These are phyloP conservation scores for Desmophyllum pertusum DNA, from an alignment of 92 coral and sea anemone species.

Conservation along the genomic window DNA sequence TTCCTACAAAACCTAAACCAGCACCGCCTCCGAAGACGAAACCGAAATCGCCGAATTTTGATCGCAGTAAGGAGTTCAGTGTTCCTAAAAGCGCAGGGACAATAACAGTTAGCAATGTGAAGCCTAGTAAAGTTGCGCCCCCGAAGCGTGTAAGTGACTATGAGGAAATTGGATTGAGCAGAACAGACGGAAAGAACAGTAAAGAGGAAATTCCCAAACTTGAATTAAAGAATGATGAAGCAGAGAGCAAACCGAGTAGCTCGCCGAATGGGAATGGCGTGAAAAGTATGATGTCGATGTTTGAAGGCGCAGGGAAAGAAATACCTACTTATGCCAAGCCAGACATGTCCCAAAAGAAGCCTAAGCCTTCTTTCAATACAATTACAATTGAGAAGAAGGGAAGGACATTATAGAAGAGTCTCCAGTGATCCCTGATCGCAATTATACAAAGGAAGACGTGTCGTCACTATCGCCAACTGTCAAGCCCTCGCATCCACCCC, in stretches of 20 bases:
- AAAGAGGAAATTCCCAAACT: not conserved
- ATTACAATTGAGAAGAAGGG: not conserved
- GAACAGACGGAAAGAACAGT: not conserved
- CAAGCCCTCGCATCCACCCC: not conserved
- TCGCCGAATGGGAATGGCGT: conserved; percentile 45
- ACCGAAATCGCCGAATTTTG: conserved; percentile 35
- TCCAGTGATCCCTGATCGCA: conserved; percentile 36
- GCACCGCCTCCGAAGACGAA: conserved; percentile 30
- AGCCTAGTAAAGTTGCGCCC: conserved; percentile 4
- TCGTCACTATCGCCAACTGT: not conserved
- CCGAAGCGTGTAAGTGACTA: not conserved
- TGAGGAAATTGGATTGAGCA: not conserved
- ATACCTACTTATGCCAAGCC: conserved; percentile 61
- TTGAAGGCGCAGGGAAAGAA: conserved; percentile 39
- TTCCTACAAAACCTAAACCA: conserved; percentile 29
- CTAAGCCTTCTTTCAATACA: not conserved
- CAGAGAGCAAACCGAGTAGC: not conserved
- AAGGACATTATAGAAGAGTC: conserved; percentile 5
- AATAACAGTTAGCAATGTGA: conserved; percentile 13
- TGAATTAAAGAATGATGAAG: conserved; percentile 14
- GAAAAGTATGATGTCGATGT: conserved; percentile 46
- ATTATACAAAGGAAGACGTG: conserved; percentile 31
- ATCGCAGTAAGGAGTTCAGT: conserved; percentile 4
- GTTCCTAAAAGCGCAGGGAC: conserved; percentile 11
- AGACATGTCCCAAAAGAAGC: conserved; percentile 53